Base-by-base conservation (phyloP, 2,113 vertebrate species). In the Bubalus kerabau region DNA sequence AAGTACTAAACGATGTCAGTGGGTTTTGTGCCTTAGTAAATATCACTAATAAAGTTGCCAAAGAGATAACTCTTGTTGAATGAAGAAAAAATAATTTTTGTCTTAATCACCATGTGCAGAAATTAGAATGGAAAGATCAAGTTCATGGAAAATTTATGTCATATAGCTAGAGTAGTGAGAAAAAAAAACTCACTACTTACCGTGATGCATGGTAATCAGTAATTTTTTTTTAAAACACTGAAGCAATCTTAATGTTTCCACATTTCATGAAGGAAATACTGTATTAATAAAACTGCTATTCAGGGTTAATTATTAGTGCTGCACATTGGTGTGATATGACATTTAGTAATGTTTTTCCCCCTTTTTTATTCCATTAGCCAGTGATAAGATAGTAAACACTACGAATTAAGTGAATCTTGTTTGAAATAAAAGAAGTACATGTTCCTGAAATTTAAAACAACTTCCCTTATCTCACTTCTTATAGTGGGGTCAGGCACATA, bases 11-110 rank as follows among this genome's bases (percentile, higher is more conserved):
- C 85, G 54, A 95, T 85, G 36, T 76, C 71, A 84, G 28, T 87
- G 64, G 32, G 36, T 85, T 95, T 95, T 89, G 36, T 91, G 24
- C 57, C 30, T 97, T 90, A 48, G 80, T 95, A 95, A 97, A 93
- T 86, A 95, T 86, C 23, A 67, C 52, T 87, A 60, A 87, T 91
- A 90, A 95, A 85, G 84, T 93, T 76, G 7, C 52, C 46, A 81
- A 71, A 71, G 9, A 93, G 7, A 83, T 82, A 85, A 92, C 43
- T 95, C 87, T 84, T 84, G 15, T 32, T 56, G 74, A 59, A 92
- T 74, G 43, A 67, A 85, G 46, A 86, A 81, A 78, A 85, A 74
- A 81, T 4, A 8, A 13, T 36, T 74, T 94, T 91, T 74, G 36
- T 28, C 82, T 93, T 95, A 74, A 87, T 94, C 84, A 92, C 28